Evolutionary conservation across 2,888 invertebrate genomes (phyloP).

Genomic region (Unio delphinus): DNA sequence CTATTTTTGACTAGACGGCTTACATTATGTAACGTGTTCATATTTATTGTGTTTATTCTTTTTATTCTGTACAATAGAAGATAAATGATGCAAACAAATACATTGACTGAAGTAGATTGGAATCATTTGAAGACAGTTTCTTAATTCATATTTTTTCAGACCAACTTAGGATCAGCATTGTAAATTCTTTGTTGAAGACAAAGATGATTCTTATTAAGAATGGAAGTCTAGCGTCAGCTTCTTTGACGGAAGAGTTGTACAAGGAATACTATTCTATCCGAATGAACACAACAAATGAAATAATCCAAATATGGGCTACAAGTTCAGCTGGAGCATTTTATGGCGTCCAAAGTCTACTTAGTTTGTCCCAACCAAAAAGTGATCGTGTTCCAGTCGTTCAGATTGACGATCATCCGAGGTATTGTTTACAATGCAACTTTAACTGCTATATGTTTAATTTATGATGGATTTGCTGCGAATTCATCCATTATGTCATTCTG

Average conservation of each 20-base stretch:
- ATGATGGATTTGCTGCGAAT: too few species aligned
- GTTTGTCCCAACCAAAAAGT: conserved; percentile 18
- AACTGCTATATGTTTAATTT: too few species aligned
- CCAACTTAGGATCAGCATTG: neutral
- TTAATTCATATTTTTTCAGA: neutral
- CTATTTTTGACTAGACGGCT: too few species aligned
- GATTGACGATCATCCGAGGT: conserved; percentile 45
- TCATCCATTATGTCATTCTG: too few species aligned
- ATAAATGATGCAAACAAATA: too few species aligned
- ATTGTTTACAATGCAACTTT: neutral
- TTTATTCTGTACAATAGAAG: too few species aligned
- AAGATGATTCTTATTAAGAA: conserved; percentile 2
- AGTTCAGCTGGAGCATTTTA: conserved; percentile 50
- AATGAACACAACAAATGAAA: conserved; percentile 22
- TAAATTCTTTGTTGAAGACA: too few species aligned
- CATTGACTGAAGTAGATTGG: too few species aligned
- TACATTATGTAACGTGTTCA: too few species aligned
- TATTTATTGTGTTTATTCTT: too few species aligned
- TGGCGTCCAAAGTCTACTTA: conserved; percentile 49
- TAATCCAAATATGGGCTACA: conserved; percentile 39
- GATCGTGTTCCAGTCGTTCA: conserved; percentile 7
- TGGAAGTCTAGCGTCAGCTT: neutral
- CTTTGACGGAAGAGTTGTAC: conserved; percentile 2
- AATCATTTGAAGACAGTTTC: too few species aligned
- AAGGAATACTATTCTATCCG: conserved; percentile 41